These are phyloP conservation scores for Agelastica alni DNA, from an alignment of 2,888 invertebrate genomes.

Conservation along the genomic window DNA sequence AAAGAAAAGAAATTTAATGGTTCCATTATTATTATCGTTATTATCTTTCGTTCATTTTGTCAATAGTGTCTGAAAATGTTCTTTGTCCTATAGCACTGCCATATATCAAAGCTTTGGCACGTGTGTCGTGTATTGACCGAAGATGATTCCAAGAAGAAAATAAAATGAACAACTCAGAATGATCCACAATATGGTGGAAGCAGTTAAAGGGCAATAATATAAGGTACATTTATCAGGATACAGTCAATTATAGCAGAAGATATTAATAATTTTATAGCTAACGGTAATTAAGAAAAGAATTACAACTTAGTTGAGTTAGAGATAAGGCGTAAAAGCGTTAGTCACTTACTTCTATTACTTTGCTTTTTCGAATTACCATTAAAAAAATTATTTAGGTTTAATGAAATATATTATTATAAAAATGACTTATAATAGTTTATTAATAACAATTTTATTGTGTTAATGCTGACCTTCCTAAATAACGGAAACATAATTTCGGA, in stretches of 20 bases:
- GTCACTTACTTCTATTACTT: no score
- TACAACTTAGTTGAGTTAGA: constrained; percentile 43
- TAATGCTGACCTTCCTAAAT: no score
- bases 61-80: constrained; percentile 2
- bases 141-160: constrained; percentile 25
- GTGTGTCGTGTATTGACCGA: constrained; percentile 20
- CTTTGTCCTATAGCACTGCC: constrained; percentile 6
- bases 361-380: no score
- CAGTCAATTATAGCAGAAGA: constrained; percentile 53
- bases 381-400: no score
- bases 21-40: constrained; percentile 1
- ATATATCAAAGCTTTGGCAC: constrained; percentile 12
- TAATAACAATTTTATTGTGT: no score
- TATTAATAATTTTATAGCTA: constrained; percentile 57
- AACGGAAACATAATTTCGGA: no score
- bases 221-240: constrained; percentile 52
- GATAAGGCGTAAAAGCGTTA: constrained; percentile 39
- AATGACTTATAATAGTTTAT: no score
- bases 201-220: constrained; percentile 52
- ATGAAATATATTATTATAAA: no score
- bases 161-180: constrained; percentile 31
- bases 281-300: constrained; percentile 54
- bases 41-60: constrained; percentile 1
- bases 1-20: neutral
- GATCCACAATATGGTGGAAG: constrained; percentile 33